phyloP scores from a whole-genome alignment of 2,113 vertebrate species.

The Eleginops maclovinus region DNA sequence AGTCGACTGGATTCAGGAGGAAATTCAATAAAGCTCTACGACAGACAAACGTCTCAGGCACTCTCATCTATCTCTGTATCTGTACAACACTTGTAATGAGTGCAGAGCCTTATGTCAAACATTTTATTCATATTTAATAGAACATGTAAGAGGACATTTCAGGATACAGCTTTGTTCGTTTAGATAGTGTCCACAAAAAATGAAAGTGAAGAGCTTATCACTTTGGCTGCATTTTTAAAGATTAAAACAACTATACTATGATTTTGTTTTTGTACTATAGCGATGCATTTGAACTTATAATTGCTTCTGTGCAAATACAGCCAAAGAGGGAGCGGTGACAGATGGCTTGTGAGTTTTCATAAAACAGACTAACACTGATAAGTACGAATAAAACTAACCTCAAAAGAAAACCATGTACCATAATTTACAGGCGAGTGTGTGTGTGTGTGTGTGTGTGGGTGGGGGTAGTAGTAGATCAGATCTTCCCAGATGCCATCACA shows the following conservation, averaged over 20 bases:
- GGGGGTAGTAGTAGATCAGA: slow-evolving; percentile 2
- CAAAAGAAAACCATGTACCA: slow-evolving; percentile 22
- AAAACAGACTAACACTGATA: slow-evolving; percentile 34
- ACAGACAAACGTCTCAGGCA: slow-evolving; percentile 1
- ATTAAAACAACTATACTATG: slow-evolving; percentile 17
- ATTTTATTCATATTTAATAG: slow-evolving; percentile 74
- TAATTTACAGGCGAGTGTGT: slow-evolving; percentile 36
- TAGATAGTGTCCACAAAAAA: slow-evolving; percentile 50
- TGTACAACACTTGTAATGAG: slow-evolving; percentile 18
- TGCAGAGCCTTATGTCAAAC: slow-evolving; percentile 52
- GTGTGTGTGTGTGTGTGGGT: neutral
- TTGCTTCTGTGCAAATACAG: slow-evolving; percentile 67
- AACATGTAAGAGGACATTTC: slow-evolving; percentile 69
- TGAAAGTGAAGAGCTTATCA: slow-evolving; percentile 39
- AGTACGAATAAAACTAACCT: slow-evolving; percentile 38
- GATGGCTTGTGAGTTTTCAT: slow-evolving; percentile 53
- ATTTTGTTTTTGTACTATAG: neutral
- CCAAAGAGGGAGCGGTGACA: slow-evolving; percentile 54
- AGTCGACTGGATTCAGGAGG: slow-evolving; percentile 5
- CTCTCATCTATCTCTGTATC: slow-evolving; percentile 17
- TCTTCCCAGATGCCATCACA: slow-evolving; percentile 35
- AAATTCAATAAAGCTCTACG: slow-evolving; percentile 66
- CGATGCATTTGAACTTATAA: slow-evolving; percentile 7
- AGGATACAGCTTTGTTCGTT: slow-evolving; percentile 63
- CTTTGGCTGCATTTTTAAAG: slow-evolving; percentile 65